Evolutionary conservation across 2,888 invertebrate species (phyloP), one percentile per base, ranked within the genome.

Genomic region (Hyposoter didymator): DNA sequence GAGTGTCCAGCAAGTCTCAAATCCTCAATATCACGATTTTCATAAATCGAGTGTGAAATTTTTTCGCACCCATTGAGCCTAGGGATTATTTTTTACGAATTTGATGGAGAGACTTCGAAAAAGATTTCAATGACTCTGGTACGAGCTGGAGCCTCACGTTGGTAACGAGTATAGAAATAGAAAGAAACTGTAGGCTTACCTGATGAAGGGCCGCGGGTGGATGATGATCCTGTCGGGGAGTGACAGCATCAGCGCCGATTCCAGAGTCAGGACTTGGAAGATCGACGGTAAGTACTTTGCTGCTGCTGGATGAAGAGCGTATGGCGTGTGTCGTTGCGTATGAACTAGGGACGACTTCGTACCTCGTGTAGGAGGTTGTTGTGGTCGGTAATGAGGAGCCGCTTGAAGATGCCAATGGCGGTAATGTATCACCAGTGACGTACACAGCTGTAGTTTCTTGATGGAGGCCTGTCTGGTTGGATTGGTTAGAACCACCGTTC

Each of bases 221-320:
- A 89, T 93, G 94, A 90, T 94, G 94, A 86, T 93, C 94, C 87
- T 94, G 94, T 87, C 94, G 91, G 88, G 98, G 98, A 85, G 98
- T 98, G 94, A 98, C 98, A 90, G 98, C 97, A 93, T 98, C 98
- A 55, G 98, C 97, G 88, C 99, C 99, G 93, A 99, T 99, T 88
- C 99, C 99, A 93, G 98, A 98, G 95, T 99, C 99, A 43, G 98
- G 98, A 90, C 98, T 98, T 43, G 99, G 98, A 93, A 99, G 96
- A 95, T 99, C 99, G 92, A 98, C 98, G 75, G 98, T 98, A 90
- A 98, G 96, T 64, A 97, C 98, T 90, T 94, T 94, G 90, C 93
- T 94, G 90, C 91, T 93, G 88, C 92, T 93, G 59, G 93, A 93
- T 17, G 93, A 91, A 49, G 93, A 93, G 86, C 94, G 91, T 85